A percentile compares a stretch with the other conserved stretches of the same genome.
These are phyloP conservation scores for Hypselothyrea guttata DNA, from an alignment of 2,888 invertebrate species.

Conservation along the genomic window DNA sequence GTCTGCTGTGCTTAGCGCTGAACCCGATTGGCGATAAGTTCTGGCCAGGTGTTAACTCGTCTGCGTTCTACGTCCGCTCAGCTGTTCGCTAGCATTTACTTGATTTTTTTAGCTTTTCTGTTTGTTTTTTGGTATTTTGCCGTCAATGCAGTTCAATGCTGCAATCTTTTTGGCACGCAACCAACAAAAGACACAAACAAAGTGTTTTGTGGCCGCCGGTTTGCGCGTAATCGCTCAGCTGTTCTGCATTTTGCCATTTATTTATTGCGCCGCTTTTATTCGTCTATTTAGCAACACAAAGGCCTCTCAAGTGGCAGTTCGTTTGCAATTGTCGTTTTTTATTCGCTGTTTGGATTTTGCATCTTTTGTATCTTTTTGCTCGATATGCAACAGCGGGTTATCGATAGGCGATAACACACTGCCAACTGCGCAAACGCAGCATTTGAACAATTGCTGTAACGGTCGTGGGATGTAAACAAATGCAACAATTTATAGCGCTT, in stretches of 20 bases:
- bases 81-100: neutral
- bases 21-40: constrained; percentile 20
- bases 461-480: neutral
- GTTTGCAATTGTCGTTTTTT: constrained; percentile 4
- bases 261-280: constrained; percentile 18
- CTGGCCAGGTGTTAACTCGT: constrained; percentile 30
- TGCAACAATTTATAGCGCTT: no score
- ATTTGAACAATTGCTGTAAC: constrained; percentile 24
- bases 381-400: constrained; percentile 21
- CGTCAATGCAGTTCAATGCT: constrained; percentile 56
- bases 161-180: constrained; percentile 46
- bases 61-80: constrained; percentile 13
- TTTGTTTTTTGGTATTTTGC: constrained; percentile 16
- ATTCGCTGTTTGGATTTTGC: constrained; percentile 12
- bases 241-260: constrained; percentile 19
- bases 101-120: constrained; percentile 12
- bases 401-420: constrained; percentile 19
- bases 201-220: constrained; percentile 23
- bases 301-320: constrained; percentile 4
- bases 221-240: constrained; percentile 31
- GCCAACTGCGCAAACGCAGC: constrained; percentile 5
- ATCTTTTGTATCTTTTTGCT: constrained; percentile 12
- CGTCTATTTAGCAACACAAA: constrained; percentile 9
- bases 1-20: constrained; percentile 36
- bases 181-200: constrained; percentile 46